phyloP scores from a whole-genome alignment of 2,113 vertebrate genomes.

The Platichthys flesus region DNA sequence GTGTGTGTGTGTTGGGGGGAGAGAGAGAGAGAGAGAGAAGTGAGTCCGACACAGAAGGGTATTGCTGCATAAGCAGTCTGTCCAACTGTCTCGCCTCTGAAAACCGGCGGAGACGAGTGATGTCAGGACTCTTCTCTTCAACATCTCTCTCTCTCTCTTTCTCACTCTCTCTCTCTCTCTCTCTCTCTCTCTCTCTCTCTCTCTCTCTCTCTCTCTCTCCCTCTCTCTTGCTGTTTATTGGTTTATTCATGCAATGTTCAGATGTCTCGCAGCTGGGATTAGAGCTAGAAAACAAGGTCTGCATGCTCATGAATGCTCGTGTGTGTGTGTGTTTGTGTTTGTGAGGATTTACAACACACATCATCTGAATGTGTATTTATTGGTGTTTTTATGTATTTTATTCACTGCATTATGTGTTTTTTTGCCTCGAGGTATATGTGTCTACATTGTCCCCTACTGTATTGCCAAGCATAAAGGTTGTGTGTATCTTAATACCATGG shows the following conservation, averaged over 20 bases:
- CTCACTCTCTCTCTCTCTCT: slow-evolving; percentile 7
- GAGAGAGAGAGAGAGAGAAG: slow-evolving; percentile 2
- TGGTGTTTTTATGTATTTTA: neutral
- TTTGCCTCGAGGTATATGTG: neutral
- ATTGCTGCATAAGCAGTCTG: slow-evolving; percentile 81
- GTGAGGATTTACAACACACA: neutral
- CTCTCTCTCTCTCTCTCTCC: neutral
- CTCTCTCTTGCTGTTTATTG: slow-evolving; percentile 47
- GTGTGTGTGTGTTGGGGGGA: no score
- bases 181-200: neutral
- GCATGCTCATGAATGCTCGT: slow-evolving; percentile 51
- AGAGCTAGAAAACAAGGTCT: slow-evolving; percentile 49
- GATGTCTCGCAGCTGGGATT: slow-evolving; percentile 53
- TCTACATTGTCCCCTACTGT: neutral
- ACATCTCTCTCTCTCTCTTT: slow-evolving; percentile 55
- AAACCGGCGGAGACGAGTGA: slow-evolving; percentile 60
- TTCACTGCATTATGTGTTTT: neutral
- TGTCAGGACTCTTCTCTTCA: slow-evolving; percentile 67
- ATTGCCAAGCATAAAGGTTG: neutral
- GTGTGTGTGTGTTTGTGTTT: slow-evolving; percentile 13
- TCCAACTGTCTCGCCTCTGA: slow-evolving; percentile 71
- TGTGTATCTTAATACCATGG: neutral
- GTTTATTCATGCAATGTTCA: slow-evolving; percentile 60
- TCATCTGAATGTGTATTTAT: slow-evolving; percentile 17
- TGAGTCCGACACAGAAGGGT: slow-evolving; percentile 71